Conservation (phyloP, 2,888 invertebrate genomes). For the Busseola fusca region DNA sequence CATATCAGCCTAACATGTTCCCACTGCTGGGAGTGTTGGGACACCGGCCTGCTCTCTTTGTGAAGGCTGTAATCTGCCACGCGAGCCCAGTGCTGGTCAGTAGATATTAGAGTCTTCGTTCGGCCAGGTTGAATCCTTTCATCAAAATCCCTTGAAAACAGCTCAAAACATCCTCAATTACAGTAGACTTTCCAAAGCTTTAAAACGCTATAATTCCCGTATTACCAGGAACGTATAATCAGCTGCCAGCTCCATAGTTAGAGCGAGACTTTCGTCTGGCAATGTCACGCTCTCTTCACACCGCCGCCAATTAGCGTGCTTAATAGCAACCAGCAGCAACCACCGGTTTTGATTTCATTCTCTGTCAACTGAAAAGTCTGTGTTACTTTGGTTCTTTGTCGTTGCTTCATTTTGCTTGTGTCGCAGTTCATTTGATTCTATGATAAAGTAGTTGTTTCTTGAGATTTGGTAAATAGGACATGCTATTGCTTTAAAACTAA, state of each 20-base stretch:
- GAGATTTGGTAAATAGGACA: neutral
- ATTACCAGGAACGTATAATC: constrained; percentile 36
- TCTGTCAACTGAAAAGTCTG: constrained; percentile 52
- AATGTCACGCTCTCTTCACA: constrained; percentile 79
- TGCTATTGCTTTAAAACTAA: neutral
- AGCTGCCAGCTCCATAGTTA: constrained; percentile 39
- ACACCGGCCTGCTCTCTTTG: no score
- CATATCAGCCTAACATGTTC: no score
- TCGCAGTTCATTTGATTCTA: neutral
- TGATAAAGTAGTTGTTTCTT: neutral
- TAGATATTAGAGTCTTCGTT: no score
- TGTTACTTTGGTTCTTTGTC: constrained; percentile 15
- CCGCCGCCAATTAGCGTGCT: constrained; percentile 73
- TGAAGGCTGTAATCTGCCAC: no score
- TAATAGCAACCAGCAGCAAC: constrained; percentile 67
- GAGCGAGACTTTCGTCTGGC: constrained; percentile 60
- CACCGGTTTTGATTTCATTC: constrained; percentile 60
- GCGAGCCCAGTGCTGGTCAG: no score
- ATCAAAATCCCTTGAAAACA: neutral
- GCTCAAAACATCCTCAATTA: neutral
- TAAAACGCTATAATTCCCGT: constrained; percentile 23
- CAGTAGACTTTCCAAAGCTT: constrained; percentile 28
- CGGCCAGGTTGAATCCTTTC: neutral
- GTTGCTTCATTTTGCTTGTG: neutral
- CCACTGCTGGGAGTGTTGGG: no score